A percentile compares a stretch with the other conserved stretches of the same genome.
Evolutionary conservation across 37 sponge, comb jelly and placozoan genomes (phyloP).

Genomic region (Ianthella basta): DNA sequence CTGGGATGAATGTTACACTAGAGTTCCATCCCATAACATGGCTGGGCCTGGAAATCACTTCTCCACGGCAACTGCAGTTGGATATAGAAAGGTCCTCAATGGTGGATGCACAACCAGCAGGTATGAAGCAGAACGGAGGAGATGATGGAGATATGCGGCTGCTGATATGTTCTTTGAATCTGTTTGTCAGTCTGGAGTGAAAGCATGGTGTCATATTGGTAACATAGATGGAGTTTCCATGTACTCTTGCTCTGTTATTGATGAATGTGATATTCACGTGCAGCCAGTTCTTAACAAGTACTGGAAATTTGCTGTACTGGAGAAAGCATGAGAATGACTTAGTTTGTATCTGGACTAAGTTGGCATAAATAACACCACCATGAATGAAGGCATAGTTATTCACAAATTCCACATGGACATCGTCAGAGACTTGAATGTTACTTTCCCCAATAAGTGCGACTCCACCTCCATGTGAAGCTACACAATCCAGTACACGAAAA

Average conservation of each 20-base stretch:
- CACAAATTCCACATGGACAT: not conserved
- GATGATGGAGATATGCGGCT: no score
- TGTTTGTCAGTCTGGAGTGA: not conserved
- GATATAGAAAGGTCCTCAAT: no score
- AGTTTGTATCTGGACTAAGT: not conserved
- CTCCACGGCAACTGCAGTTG: no score
- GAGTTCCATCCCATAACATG: no score
- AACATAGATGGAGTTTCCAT: conserved; percentile 3
- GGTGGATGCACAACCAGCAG: no score
- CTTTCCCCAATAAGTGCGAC: not conserved
- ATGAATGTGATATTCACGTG: not conserved
- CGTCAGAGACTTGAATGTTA: not conserved
- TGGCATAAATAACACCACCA: not conserved
- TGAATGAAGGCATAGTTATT: not conserved
- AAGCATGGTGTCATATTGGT: not conserved
- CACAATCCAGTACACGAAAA: not conserved
- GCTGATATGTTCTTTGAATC: not conserved
- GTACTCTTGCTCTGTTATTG: not conserved
- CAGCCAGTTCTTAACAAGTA: not conserved
- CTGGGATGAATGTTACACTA: no score
- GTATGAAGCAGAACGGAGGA: no score
- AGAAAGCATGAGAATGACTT: not conserved
- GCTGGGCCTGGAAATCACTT: no score
- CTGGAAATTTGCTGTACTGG: not conserved
- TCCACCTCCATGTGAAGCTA: not conserved